Evolutionary conservation across 2,797 vertebrate genomes (phyloP), one percentile per base, ranked within the genome.

Genomic region (Gouania willdenowi): DNA sequence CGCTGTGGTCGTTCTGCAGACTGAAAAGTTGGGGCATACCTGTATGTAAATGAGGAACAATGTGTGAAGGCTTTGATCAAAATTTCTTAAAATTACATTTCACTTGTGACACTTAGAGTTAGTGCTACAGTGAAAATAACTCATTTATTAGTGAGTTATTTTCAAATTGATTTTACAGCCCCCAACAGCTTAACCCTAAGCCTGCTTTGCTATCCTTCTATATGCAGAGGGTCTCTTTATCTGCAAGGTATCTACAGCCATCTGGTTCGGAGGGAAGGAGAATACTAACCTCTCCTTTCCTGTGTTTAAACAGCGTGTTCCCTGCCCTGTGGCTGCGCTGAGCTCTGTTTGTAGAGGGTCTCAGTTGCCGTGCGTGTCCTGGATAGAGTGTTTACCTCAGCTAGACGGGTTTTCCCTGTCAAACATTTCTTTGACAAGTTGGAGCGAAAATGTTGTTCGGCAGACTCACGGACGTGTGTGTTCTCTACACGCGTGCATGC

Each of bases 31-130:
- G 28, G 22, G 32, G 43, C 63, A 62, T 15, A 30, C 44, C 66
- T 4, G 33, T 52, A 32, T 75, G 57, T 78, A 68, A 73, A 47
- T 58, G 31, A 50, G 52, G 38, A 31, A 50, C 38, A 4, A 38
- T 41, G 45, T 8, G 29, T 24, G 26, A 6, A 41, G 43, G 41
- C 27, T 48, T 65, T 47, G 49, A 35, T n/a, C n/a, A n/a, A n/a
- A n/a, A n/a, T n/a, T n/a, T n/a, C n/a, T n/a, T n/a, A n/a, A n/a
- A n/a, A n/a, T n/a, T n/a, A n/a, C n/a, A n/a, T n/a, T n/a, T n/a
- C n/a, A n/a, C n/a, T n/a, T n/a, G n/a, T n/a, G n/a, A n/a, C n/a
- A n/a, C n/a, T n/a, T n/a, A n/a, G n/a, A n/a, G n/a, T n/a, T n/a
- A n/a, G n/a, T n/a, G n/a, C n/a, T n/a, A n/a, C n/a, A n/a, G n/a